Evolutionary conservation across 2,888 invertebrate species (phyloP), one percentile per base, ranked within the genome.

Genomic region (Mimachlamys varia): DNA sequence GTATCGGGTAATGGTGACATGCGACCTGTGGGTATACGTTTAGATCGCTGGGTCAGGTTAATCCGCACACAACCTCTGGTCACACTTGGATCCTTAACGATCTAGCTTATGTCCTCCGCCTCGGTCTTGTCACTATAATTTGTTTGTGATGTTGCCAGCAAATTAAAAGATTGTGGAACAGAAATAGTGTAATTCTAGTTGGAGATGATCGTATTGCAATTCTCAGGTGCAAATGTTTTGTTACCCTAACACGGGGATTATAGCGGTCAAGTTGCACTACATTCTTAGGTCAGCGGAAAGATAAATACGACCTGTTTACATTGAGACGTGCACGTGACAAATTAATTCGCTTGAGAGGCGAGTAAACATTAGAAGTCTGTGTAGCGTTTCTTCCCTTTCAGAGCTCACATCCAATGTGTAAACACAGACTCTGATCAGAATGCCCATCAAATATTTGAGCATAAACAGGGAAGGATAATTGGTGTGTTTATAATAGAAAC

Each of bases 121-220:
- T 10, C 27, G 76, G 33, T 33, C 12, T 76, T 27, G 76, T 76
- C 17, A 76, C n/a, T 76, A 15, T 33, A 27, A 33, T 76, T 76
- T 76, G 76, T 76, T 76, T 76, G 76, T 76, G 76, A 33, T 76
- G 33, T 76, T 76, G 76, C 76, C 76, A 76, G 27, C 76, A 76
- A 76, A 76, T 76, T 27, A 15, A 76, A 76, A 76, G 27, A 76
- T 27, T 76, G 10, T 76, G 76, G 76, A 76, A 76, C 76, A 33
- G 76, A 76, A 33, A 5, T 27, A 76, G 76, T 33, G 27, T 27
- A 0, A 12, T 76, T 76, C 13, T 27, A 13, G 33, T 33, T 76
- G 76, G 76, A 76, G 76, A 76, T 76, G 76, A 76, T 76, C 76
- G 33, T 33, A 76, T 76, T 76, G 76, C 76, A 33, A 76, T 76